Evolutionary conservation across 2,888 invertebrate genomes (phyloP).

Genomic region (Hyposoter didymator): DNA sequence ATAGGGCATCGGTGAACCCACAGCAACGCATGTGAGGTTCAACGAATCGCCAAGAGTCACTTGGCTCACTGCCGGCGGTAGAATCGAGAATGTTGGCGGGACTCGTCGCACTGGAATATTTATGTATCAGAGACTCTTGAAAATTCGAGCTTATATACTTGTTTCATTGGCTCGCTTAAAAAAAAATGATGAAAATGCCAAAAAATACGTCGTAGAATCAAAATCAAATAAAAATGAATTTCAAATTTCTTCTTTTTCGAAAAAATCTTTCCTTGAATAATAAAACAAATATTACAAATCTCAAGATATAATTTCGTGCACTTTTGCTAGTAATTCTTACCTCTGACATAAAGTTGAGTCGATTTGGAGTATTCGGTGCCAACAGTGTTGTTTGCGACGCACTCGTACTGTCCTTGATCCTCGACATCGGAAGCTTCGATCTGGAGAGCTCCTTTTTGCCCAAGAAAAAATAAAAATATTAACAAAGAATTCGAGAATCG

Average conservation of each 20-base stretch:
- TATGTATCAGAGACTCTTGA: not conserved
- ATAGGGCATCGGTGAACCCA: conserved; percentile 98
- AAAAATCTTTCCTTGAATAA: not conserved
- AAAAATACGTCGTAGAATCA: not conserved
- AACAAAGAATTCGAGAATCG: not conserved
- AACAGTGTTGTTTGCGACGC: conserved; percentile 96
- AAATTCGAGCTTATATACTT: not conserved
- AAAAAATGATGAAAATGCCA: not conserved
- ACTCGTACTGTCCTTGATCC: conserved; percentile 98
- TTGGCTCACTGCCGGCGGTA: conserved; percentile 93
- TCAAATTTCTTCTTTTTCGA: not conserved
- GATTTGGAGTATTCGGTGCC: conserved; percentile 97
- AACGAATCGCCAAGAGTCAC: conserved; percentile 96
- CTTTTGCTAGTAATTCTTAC: conserved; percentile 84
- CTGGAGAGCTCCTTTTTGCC: conserved; percentile 91
- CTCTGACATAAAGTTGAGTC: conserved; percentile 96
- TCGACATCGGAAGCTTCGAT: conserved; percentile 95
- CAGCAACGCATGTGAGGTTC: conserved; percentile 98
- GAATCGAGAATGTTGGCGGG: conserved; percentile 97
- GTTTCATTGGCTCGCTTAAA: not conserved
- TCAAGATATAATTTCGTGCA: not conserved
- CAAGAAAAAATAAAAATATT: conserved; percentile 59
- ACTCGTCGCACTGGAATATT: conserved; percentile 93
- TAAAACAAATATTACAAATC: not conserved
- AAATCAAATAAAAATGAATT: not conserved